phyloP scores from a whole-genome alignment of 37 sponge, comb jelly and placozoan species.

The Spongia lamella region DNA sequence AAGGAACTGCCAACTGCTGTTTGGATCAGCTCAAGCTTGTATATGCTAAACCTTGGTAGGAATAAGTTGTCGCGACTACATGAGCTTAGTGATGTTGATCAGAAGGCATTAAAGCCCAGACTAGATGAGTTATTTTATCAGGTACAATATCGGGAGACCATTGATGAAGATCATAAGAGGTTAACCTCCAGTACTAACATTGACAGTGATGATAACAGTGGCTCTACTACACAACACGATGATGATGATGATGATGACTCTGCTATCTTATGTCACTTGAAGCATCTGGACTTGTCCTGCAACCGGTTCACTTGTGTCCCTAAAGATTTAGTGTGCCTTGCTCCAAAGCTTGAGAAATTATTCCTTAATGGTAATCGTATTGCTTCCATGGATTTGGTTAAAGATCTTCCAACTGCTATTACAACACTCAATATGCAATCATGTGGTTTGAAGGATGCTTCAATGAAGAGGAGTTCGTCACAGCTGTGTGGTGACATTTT shows the following conservation, averaged over 20 bases:
- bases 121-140: too few species aligned
- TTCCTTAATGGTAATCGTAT: conserved; percentile 40
- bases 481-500: conserved; percentile 45
- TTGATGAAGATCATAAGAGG: too few species aligned
- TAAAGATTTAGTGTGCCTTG: conserved; percentile 67
- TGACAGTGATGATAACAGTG: too few species aligned
- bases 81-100: conserved; percentile 46
- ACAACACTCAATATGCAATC: conserved; percentile 19
- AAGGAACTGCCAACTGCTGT: conserved; percentile 56
- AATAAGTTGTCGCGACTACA: conserved; percentile 61
- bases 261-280: conserved; percentile 3
- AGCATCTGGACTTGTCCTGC: conserved; percentile 50
- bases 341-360: conserved; percentile 64
- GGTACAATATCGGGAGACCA: too few species aligned
- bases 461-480: neutral
- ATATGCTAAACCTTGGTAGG: conserved; percentile 31
- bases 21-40: conserved; percentile 64
- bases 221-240: too few species aligned
- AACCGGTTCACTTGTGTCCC: conserved; percentile 66
- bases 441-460: conserved; percentile 8
- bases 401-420: conserved; percentile 39
- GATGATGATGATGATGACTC: too few species aligned
- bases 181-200: too few species aligned
- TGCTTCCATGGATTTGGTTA: conserved; percentile 28
- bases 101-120: too few species aligned